phyloP scores from a whole-genome alignment of 1,140 invertebrate species.

The Piezodorus guildinii region DNA sequence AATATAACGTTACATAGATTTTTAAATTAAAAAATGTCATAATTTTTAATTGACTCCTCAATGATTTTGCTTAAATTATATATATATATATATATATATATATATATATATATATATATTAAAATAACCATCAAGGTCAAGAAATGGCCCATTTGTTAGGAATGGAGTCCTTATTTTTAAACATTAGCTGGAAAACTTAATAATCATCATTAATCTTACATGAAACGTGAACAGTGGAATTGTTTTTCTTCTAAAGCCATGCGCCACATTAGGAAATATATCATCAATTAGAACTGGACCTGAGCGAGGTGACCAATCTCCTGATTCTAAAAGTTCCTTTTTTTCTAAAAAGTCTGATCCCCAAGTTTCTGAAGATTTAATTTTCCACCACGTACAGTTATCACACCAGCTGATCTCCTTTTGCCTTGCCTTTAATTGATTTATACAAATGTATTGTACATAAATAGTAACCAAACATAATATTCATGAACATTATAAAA shows the following conservation, averaged over 20 bases:
- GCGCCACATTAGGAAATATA: conserved; percentile 63
- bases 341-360: conserved; percentile 33
- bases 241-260: conserved; percentile 62
- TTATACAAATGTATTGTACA: neutral
- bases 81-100: too few relatives aligned
- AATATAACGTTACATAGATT: too few relatives aligned
- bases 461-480: too few relatives aligned
- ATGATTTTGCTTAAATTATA: too few relatives aligned
- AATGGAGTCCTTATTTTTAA: too few relatives aligned
- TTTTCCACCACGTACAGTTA: conserved; percentile 51
- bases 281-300: conserved; percentile 53
- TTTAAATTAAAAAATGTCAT: too few relatives aligned
- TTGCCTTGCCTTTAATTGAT: neutral
- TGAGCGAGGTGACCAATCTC: conserved; percentile 55
- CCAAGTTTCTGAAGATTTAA: conserved; percentile 56
- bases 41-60: too few relatives aligned
- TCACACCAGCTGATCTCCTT: conserved; percentile 42
- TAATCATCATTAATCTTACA: conserved; percentile 39
- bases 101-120: too few relatives aligned
- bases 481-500: too few relatives aligned
- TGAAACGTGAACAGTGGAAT: conserved; percentile 56
- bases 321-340: conserved; percentile 39
- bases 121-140: too few relatives aligned
- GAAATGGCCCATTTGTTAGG: too few relatives aligned
- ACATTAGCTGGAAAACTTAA: neutral